Evolutionary conservation across 1,140 invertebrate genomes (phyloP).

Genomic region (Lasioglossum baleicum): DNA sequence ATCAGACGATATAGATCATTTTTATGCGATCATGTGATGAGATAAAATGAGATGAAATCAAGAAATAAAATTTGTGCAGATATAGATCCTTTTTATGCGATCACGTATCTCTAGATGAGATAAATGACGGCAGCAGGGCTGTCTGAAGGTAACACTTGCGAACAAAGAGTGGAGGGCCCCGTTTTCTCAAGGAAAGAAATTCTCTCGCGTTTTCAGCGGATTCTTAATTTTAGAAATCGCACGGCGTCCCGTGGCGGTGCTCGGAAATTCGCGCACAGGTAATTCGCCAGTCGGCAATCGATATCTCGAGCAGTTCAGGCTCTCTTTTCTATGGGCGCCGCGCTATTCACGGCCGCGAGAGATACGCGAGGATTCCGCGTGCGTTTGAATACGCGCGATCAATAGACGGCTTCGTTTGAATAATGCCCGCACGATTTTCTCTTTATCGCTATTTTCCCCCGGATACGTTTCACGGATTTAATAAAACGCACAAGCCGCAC

Average conservation of each 20-base stretch:
- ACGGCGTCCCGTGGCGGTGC: background rate
- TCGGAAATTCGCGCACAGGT: conserved; percentile 1
- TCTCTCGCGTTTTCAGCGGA: background rate
- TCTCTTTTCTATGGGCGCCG: conserved; percentile 15
- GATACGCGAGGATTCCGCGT: conserved; percentile 22
- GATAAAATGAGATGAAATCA: too few relatives aligned
- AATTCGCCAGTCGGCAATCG: background rate
- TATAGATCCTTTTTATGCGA: too few relatives aligned
- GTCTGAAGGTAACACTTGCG: background rate
- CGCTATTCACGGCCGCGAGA: conserved; percentile 28
- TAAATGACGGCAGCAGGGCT: background rate
- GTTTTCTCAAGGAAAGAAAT: background rate
- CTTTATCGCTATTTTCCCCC: background rate
- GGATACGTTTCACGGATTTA: background rate
- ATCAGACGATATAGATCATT: too few relatives aligned
- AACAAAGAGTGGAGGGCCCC: background rate
- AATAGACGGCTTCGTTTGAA: conserved; percentile 13
- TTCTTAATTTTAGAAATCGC: conserved; percentile 24
- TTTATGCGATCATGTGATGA: too few relatives aligned
- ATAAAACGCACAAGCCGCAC: background rate
- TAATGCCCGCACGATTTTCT: conserved; percentile 11
- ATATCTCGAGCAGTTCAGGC: conserved; percentile 28
- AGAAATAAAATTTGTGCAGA: too few relatives aligned
- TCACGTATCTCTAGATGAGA: too few relatives aligned
- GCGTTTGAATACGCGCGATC: conserved; percentile 18